Base-by-base conservation (phyloP, 2,797 vertebrate genomes). In the Lophura swinhoii region DNA sequence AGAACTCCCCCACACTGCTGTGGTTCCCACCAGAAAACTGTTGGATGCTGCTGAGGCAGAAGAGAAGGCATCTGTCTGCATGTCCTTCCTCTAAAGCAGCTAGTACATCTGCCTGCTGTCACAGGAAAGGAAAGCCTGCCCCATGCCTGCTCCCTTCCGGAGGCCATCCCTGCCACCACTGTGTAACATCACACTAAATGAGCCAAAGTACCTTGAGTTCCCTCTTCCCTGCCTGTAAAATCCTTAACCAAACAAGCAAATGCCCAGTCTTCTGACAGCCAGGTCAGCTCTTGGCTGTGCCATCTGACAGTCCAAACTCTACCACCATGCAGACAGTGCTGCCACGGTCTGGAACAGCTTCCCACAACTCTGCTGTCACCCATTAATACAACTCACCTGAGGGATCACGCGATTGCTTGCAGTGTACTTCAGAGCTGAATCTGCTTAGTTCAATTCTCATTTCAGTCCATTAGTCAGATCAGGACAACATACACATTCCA, bases 321-420 rank as follows among this genome's bases (percentile, higher is more conserved):
- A 29, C 29, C 22, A 1, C 63, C 83, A 81, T 31, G 10, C 28
- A 67, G 41, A 15, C 88, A 29, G 48, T 0, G 33, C 62, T 1
- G 0, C 3, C 2, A 26, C 12, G 6, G 20, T 16, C 33, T 5
- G 6, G 33, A 78, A 60, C 68, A 21, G 33, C 59, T 39, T 10
- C 90, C 76, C 74, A 33, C 66, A 28, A 53, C 58, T 56, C 68
- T 4, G 3, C 62, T 51, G 56, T 44, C 20, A 7, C 26, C 1
- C 23, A 2, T 7, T 88, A 88, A 92, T 76, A 5, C 93, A 80
- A 21, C 81, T 94, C 96, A 95, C 95, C 93, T 91, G 92, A 93
- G 88, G 68, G 75, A 51, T 93, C 93, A 92, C 4, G 17, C 1
- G 37, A 35, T 58, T 8, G 24, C 70, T 84, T 24, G 68, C 10